These are phyloP conservation scores for Genyomyrus donnyi DNA, from an alignment of 2,113 vertebrate genomes.

Conservation along the genomic window DNA sequence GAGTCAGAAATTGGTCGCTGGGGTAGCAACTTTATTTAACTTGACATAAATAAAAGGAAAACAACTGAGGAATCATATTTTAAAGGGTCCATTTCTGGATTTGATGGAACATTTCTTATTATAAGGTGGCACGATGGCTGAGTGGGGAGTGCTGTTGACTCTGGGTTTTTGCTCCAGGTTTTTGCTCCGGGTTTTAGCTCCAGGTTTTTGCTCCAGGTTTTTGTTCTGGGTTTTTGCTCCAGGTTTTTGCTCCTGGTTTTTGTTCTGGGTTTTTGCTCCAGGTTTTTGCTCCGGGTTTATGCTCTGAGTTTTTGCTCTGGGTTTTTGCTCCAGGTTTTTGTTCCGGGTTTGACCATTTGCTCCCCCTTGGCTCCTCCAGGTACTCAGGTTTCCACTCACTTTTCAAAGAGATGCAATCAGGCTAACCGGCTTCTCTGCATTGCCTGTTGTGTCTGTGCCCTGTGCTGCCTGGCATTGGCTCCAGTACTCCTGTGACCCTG, in stretches of 20 bases:
- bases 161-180: background rate
- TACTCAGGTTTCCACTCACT: background rate
- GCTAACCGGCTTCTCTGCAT: background rate
- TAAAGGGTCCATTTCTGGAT: background rate
- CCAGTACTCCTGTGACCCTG: background rate
- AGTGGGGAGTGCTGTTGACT: background rate
- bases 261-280: too few species aligned
- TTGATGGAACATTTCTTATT: background rate
- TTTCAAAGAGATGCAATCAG: background rate
- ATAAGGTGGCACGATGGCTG: background rate
- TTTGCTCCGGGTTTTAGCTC: background rate
- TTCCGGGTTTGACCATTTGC: background rate
- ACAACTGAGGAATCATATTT: background rate
- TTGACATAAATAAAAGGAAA: background rate
- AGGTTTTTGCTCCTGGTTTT: too few species aligned
- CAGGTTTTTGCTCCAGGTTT: too few species aligned
- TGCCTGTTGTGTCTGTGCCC: background rate
- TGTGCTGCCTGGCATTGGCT: background rate
- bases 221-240: too few species aligned
- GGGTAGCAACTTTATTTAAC: background rate
- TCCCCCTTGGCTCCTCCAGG: background rate
- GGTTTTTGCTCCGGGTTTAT: background rate
- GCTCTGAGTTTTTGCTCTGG: background rate
- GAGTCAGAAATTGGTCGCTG: background rate
- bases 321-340: background rate